Evolutionary conservation across 1,140 invertebrate species (phyloP), one percentile per base, ranked within the genome.

Genomic region (Psix sp.): DNA sequence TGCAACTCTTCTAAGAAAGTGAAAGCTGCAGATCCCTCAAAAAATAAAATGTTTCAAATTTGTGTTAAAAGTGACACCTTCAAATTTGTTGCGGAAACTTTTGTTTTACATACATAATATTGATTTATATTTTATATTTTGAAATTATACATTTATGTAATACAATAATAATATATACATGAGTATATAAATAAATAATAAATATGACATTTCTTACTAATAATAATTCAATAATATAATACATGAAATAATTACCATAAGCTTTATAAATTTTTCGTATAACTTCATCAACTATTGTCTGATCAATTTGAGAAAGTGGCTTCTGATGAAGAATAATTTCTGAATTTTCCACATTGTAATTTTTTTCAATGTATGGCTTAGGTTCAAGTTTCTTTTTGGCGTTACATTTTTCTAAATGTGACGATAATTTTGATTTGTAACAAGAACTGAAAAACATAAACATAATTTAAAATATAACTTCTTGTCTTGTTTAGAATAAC

Each of bases 401-500:
- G 87, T 95, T 95, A 79, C 94, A 95, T 52, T 94, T 92, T 77
- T 90, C 90, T 35, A 95, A 82, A 84, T 95, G 94, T 75, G 92
- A 92, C 18, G 89, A 71, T 45, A 95, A 81, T 73, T 91, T 92
- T 13, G 90, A 90, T 36, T 90, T 89, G 82, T 91, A 95, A 73
- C 93, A 93, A 0, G 94, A 93, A 74, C 91, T 92, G 76, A 13
- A 86, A 88, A 48, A 35, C 51, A 51, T 36, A 43, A 66, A 29
- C 2, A 5, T 24, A 5, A 9, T 24, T 24, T 4, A 24, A 5
- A 24, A 24, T 24, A 24, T 24, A 70, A 60, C 63, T 46, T 36
- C 35, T 49, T 13, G 9, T 5, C 21, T 54, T 13, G 21, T 17
- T 26, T 42, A 10, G 15, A 48, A 29, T 26, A 13, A 15, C 7